Conservation (phyloP, 1,140 invertebrate species). For the Drosophila melanogaster region Release_6_plus_ISO1_MT NT_037436.4:10704001-10704500, state of each 20-base stretch:
- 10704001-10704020: not conserved
- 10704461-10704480: conserved; percentile 82
- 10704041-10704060: too few species aligned
- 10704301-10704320: conserved; percentile 5
- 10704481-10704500: conserved; percentile 38
- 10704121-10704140: not conserved
- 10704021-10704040: not conserved
- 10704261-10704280: conserved; percentile 52
- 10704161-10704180: conserved; percentile 3
- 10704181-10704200: conserved; percentile 11
- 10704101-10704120: not conserved
- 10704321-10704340: not conserved
- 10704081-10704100: not conserved
- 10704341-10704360: conserved; percentile 5
- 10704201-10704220: conserved; percentile 39
- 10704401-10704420: conserved; percentile 25
- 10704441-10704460: conserved; percentile 61
- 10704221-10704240: conserved; percentile 46
- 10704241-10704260: conserved; percentile 36
- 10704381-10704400: conserved; percentile 4
- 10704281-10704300: conserved; percentile 46
- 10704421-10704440: conserved; percentile 45
- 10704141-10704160: not conserved
- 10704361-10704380: conserved; percentile 3
- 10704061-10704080: not conserved